Conservation (phyloP, 2,797 vertebrate species). For the Vespertilio murinus region DNA sequence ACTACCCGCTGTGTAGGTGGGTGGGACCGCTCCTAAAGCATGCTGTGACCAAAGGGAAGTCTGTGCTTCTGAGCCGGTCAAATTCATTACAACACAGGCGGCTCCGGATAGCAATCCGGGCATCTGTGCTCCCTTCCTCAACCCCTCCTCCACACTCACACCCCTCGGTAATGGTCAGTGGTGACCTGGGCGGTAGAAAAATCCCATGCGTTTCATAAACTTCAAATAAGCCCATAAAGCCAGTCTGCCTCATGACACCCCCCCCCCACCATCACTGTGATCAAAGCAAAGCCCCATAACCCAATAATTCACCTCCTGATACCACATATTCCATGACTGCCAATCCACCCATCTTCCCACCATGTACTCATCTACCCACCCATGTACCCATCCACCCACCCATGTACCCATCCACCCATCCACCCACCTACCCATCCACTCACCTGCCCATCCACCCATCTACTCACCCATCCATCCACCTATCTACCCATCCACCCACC, state of each 20-base stretch:
- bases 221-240: not conserved
- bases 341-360: too few species aligned
- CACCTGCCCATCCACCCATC: too few species aligned
- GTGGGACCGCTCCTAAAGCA: too few species aligned
- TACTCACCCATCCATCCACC: not conserved
- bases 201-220: not conserved
- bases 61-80: not conserved
- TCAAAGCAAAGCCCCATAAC: not conserved
- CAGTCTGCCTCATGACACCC: too few species aligned
- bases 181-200: not conserved
- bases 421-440: not conserved
- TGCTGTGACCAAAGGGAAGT: not conserved
- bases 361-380: not conserved
- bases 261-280: not conserved
- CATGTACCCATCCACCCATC: not conserved
- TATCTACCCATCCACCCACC: not conserved
- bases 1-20: not conserved
- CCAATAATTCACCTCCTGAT: not conserved
- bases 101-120: not conserved
- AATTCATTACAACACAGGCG: not conserved
- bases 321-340: too few species aligned
- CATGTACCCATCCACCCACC: not conserved
- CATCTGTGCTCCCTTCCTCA: rapidly evolving
- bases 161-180: not conserved
- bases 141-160: not conserved